A percentile compares a stretch with the other conserved stretches of the same genome.
Evolutionary conservation across 2,113 vertebrate genomes (phyloP).

Genomic region (Dendrocopos noguchii): DNA sequence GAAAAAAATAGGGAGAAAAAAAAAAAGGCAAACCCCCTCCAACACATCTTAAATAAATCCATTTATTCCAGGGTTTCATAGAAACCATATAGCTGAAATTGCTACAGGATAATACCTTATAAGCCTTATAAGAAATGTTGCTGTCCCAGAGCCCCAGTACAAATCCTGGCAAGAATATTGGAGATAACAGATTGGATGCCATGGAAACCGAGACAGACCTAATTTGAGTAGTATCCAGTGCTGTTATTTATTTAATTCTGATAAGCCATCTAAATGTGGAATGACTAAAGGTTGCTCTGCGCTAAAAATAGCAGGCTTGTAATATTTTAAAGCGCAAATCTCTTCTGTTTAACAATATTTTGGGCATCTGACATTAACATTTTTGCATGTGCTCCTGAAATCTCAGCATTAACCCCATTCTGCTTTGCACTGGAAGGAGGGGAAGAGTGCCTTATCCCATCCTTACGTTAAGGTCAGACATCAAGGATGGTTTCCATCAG

Average conservation of each 20-base stretch:
- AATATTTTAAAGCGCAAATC: constrained; percentile 66
- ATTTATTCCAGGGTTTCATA: constrained; percentile 56
- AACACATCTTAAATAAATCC: constrained; percentile 42
- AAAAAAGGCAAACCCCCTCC: neutral
- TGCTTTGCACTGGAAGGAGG: neutral
- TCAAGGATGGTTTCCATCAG: neutral
- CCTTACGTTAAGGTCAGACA: rapidly evolving
- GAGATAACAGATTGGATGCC: constrained; percentile 75
- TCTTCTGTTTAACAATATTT: constrained; percentile 66
- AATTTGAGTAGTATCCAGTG: constrained; percentile 71
- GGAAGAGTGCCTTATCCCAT: neutral
- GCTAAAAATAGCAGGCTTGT: constrained; percentile 74
- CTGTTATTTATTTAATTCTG: constrained; percentile 76
- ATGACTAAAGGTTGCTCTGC: constrained; percentile 47
- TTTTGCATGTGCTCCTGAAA: neutral
- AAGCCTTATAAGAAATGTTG: constrained; percentile 62
- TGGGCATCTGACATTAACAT: constrained; percentile 33
- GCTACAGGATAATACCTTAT: constrained; percentile 63
- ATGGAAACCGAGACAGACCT: constrained; percentile 79
- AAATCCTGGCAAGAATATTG: constrained; percentile 68
- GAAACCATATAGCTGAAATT: constrained; percentile 55
- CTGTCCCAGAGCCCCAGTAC: constrained; percentile 62
- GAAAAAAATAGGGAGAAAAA: no score
- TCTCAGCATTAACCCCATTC: neutral
- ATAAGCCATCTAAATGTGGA: constrained; percentile 71